Evolutionary conservation across 2,888 invertebrate genomes (phyloP).

Genomic region (Melanostoma scalare): DNA sequence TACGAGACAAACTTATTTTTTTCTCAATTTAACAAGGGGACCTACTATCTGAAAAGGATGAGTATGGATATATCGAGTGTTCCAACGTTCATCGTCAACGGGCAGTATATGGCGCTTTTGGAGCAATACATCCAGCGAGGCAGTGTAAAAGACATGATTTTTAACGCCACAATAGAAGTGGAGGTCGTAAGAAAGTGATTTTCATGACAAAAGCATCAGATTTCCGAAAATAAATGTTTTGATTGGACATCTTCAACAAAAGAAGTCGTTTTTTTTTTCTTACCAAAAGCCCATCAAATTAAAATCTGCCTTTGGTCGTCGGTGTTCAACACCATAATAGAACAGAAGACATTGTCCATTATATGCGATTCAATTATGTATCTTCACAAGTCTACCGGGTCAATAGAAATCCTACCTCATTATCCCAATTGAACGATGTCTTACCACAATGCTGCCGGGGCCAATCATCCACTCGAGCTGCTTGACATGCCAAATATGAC

Average conservation of each 20-base stretch:
- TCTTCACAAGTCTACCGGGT: neutral
- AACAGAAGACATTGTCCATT: neutral
- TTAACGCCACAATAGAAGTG: conserved; percentile 16
- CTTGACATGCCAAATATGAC: conserved; percentile 33
- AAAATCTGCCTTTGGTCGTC: too few relatives aligned
- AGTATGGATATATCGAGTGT: conserved; percentile 16
- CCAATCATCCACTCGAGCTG: conserved; percentile 36
- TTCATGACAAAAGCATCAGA: neutral
- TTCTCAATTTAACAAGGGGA: conserved; percentile 20
- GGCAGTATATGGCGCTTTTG: neutral
- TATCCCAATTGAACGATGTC: conserved; percentile 46
- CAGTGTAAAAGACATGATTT: neutral
- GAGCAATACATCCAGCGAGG: neutral
- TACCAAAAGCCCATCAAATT: too few relatives aligned
- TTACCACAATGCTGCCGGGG: conserved; percentile 18
- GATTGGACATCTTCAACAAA: neutral
- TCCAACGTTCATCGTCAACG: conserved; percentile 16
- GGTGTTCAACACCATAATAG: too few relatives aligned
- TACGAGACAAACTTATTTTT: neutral
- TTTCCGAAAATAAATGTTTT: neutral
- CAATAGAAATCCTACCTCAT: conserved; percentile 44
- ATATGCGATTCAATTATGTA: conserved; percentile 3
- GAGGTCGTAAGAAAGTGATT: neutral
- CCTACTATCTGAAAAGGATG: conserved; percentile 23
- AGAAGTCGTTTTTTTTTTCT: neutral